These are phyloP conservation scores for Mesocentrotus franciscanus DNA, from an alignment of 53 echinoderm and acorn worm genomes.

Conservation along the genomic window DNA sequence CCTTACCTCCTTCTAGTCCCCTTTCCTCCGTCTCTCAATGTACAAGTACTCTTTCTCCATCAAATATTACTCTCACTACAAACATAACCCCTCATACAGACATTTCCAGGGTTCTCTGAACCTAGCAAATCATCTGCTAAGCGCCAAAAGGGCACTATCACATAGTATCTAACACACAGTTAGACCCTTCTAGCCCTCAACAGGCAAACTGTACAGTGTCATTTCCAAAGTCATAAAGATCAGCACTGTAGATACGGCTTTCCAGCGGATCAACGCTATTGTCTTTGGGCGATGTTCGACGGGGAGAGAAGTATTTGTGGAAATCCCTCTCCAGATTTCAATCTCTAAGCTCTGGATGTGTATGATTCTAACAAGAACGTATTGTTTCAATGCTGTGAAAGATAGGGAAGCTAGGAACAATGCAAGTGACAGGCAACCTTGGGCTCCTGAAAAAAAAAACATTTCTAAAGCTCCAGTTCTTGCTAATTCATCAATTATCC, in stretches of 20 bases:
- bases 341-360: neutral
- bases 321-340: neutral
- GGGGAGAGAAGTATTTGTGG: neutral
- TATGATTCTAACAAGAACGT: neutral
- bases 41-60: neutral
- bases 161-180: too few species aligned
- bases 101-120: neutral
- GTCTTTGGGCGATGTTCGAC: neutral
- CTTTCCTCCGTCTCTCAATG: neutral
- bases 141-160: neutral
- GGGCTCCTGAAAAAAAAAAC: neutral
- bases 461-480: neutral
- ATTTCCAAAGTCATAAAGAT: slow-evolving; percentile 7
- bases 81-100: neutral
- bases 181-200: neutral
- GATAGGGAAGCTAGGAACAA: neutral
- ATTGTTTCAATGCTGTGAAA: neutral
- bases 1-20: neutral
- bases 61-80: neutral
- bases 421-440: neutral
- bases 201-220: neutral
- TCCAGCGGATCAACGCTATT: neutral
- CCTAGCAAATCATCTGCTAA: neutral
- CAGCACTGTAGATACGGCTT: neutral
- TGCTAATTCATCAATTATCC: neutral